Evolutionary conservation across 2,888 invertebrate genomes (phyloP).

Genomic region (Folsomia candida): DNA sequence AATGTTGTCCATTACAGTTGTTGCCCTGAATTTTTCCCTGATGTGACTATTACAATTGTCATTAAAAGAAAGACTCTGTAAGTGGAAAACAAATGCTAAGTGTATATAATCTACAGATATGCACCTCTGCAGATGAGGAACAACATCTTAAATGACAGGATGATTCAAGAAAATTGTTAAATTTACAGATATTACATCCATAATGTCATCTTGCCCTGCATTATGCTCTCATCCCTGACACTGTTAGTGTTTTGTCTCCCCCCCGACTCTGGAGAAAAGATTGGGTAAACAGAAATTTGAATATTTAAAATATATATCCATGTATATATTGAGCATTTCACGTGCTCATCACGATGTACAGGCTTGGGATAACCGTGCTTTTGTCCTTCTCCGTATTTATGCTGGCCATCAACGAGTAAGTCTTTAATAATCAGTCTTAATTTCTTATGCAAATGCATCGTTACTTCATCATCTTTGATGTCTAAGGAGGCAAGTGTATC

Average conservation of each 20-base stretch:
- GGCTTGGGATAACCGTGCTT: conserved; percentile 60
- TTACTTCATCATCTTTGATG: too few species aligned
- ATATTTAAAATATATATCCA: too few species aligned
- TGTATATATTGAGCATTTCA: too few species aligned
- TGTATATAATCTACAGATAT: too few species aligned
- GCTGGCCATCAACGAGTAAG: conserved; percentile 61
- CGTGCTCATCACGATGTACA: too few species aligned
- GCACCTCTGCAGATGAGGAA: too few species aligned
- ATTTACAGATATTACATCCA: conserved; percentile 55
- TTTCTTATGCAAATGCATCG: not conserved
- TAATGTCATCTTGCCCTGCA: conserved; percentile 61
- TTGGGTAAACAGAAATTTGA: too few species aligned
- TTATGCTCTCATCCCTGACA: conserved; percentile 60
- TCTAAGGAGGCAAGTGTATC: too few species aligned
- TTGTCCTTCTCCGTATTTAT: conserved; percentile 62
- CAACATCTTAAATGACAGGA: too few species aligned
- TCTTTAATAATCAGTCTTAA: not conserved
- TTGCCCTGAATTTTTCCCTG: conserved; percentile 57
- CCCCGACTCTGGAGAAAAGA: conserved; percentile 60
- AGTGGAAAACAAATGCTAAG: conserved; percentile 19
- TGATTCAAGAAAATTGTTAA: too few species aligned
- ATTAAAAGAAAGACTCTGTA: conserved; percentile 57
- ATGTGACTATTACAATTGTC: conserved; percentile 59
- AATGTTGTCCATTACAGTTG: conserved; percentile 56
- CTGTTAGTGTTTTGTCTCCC: conserved; percentile 60